Conservation (phyloP, 1,140 invertebrate genomes). For the Drosophila auraria region DNA sequence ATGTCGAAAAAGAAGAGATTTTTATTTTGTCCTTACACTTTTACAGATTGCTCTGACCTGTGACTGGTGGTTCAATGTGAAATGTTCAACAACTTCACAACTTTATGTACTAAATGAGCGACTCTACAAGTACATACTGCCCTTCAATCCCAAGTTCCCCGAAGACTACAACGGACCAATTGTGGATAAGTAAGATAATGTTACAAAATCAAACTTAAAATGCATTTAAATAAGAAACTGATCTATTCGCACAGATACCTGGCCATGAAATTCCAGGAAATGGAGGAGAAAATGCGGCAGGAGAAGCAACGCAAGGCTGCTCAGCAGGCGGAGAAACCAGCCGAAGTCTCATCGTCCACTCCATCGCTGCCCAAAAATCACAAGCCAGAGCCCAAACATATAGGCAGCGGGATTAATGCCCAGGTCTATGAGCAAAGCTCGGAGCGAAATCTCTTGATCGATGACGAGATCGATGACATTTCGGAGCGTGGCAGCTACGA, state of each 20-base stretch:
- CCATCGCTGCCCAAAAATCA: conserved; percentile 58
- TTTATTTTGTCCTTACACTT: too few relatives aligned
- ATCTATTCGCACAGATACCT: conserved; percentile 87
- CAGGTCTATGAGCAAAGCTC: conserved; percentile 82
- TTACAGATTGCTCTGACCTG: conserved; percentile 89
- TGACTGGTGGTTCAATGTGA: conserved; percentile 97
- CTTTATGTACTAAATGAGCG: conserved; percentile 95
- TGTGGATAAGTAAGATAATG: conserved; percentile 89
- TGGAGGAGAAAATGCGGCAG: conserved; percentile 90
- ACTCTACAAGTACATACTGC: conserved; percentile 94
- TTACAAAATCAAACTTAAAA: not conserved
- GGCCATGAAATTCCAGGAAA: conserved; percentile 92
- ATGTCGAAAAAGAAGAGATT: too few relatives aligned
- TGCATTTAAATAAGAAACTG: not conserved
- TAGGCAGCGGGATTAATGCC: conserved; percentile 70
- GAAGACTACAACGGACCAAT: conserved; percentile 94
- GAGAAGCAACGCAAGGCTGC: conserved; percentile 83
- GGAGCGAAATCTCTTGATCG: conserved; percentile 77
- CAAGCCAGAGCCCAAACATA: conserved; percentile 61
- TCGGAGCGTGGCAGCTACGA: conserved; percentile 72
- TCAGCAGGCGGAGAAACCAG: conserved; percentile 66
- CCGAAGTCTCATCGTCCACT: conserved; percentile 33
- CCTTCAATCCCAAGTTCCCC: conserved; percentile 93
- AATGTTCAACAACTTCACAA: conserved; percentile 92
- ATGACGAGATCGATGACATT: conserved; percentile 81